phyloP scores from a whole-genome alignment of 2,888 invertebrate species.

The Timema podura region DNA sequence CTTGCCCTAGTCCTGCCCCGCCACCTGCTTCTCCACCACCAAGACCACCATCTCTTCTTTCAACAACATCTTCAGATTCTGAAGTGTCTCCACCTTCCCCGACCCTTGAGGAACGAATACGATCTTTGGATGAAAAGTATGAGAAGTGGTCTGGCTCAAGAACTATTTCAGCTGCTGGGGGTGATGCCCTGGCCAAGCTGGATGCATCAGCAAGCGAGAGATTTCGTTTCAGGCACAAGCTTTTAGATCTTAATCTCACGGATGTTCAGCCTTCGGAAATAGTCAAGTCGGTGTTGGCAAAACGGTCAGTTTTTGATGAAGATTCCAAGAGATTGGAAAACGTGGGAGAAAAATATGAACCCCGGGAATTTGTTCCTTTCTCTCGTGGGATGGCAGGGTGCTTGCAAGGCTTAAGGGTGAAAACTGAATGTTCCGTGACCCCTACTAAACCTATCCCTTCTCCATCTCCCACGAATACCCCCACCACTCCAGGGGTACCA shows the following conservation, averaged over 20 bases:
- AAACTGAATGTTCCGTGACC: constrained; percentile 33
- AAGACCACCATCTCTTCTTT: constrained; percentile 61
- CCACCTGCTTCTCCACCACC: constrained; percentile 60
- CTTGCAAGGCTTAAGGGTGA: constrained; percentile 28
- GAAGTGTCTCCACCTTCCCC: constrained; percentile 62
- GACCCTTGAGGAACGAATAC: constrained; percentile 85
- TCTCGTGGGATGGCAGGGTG: constrained; percentile 21
- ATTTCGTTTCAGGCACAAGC: constrained; percentile 63
- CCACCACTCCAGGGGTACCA: constrained; percentile 22
- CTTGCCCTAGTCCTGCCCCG: constrained; percentile 45
- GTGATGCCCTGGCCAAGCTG: constrained; percentile 50
- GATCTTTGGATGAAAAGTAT: constrained; percentile 88
- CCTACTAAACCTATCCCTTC: constrained; percentile 28
- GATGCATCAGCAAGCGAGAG: constrained; percentile 52
- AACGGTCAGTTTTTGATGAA: constrained; percentile 93
- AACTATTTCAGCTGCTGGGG: constrained; percentile 54
- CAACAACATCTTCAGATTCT: constrained; percentile 66
- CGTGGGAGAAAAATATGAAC: constrained; percentile 77
- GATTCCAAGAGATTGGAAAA: constrained; percentile 90
- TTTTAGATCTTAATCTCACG: constrained; percentile 74
- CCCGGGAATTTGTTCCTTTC: constrained; percentile 49
- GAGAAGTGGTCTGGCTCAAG: constrained; percentile 80
- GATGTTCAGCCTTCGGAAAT: constrained; percentile 90
- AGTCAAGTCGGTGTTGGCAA: constrained; percentile 85
- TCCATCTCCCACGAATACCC: constrained; percentile 22